A percentile compares a stretch with the other conserved stretches of the same genome.
Evolutionary conservation across 2,888 invertebrate genomes (phyloP).

Genomic region (Brenthis ino): DNA sequence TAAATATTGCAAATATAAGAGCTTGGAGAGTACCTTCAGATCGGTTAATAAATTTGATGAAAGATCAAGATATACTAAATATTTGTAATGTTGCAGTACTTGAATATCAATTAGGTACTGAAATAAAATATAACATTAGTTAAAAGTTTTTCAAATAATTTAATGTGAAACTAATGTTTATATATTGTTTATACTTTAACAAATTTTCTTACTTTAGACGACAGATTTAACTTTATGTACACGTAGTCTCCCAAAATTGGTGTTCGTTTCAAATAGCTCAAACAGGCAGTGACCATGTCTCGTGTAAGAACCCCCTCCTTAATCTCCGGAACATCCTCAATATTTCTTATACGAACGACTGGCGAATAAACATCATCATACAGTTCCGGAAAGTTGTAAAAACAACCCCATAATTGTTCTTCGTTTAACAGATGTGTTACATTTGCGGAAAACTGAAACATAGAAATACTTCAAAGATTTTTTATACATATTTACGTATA

Average conservation of each 20-base stretch:
- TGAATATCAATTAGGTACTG: slow-evolving; percentile 74
- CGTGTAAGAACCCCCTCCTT: slow-evolving; percentile 74
- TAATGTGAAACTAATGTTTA: too few relatives aligned
- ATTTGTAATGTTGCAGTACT: slow-evolving; percentile 78
- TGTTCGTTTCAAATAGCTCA: slow-evolving; percentile 77
- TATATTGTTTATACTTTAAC: too few relatives aligned
- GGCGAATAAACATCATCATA: slow-evolving; percentile 67
- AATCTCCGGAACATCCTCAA: slow-evolving; percentile 61
- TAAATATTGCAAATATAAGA: slow-evolving; percentile 82
- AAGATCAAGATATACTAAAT: slow-evolving; percentile 83
- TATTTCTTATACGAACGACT: slow-evolving; percentile 52
- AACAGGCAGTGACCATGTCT: slow-evolving; percentile 76
- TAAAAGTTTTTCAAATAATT: too few relatives aligned
- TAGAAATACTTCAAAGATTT: background rate
- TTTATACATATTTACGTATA: background rate
- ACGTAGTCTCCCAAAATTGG: slow-evolving; percentile 80
- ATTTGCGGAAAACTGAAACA: slow-evolving; percentile 59
- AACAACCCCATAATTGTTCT: slow-evolving; percentile 70
- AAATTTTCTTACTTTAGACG: slow-evolving; percentile 57
- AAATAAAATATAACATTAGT: slow-evolving; percentile 37
- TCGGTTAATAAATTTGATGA: slow-evolving; percentile 80
- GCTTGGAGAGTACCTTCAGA: slow-evolving; percentile 73
- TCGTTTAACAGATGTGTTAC: slow-evolving; percentile 67
- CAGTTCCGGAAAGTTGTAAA: slow-evolving; percentile 69
- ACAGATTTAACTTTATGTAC: slow-evolving; percentile 80